Percentiles rank a stretch among this genome's conserved stretches.
Evolutionary conservation across 2,888 invertebrate genomes (phyloP).

Genomic region (Drosophila testacea): DNA sequence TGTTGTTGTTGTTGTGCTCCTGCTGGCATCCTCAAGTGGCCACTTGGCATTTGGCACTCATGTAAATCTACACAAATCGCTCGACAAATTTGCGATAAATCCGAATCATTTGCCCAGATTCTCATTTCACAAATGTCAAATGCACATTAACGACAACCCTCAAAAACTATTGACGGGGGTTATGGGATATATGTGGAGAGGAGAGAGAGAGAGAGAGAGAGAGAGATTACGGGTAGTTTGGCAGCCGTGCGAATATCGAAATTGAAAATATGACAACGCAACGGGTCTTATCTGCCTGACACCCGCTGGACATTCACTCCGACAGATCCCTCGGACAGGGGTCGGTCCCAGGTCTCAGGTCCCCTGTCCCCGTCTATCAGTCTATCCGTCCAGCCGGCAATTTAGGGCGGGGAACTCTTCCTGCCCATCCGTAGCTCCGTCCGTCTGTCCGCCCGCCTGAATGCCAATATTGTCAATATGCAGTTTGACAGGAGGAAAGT

Average conservation of each 20-base stretch:
- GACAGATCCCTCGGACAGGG: slow-evolving; percentile 11
- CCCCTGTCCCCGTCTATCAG: background rate
- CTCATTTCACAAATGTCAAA: slow-evolving; percentile 79
- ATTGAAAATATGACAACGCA: slow-evolving; percentile 77
- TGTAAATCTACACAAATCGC: slow-evolving; percentile 78
- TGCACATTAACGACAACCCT: slow-evolving; percentile 74
- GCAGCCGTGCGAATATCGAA: slow-evolving; percentile 66
- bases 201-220: background rate
- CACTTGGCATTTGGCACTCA: slow-evolving; percentile 79
- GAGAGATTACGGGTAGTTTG: slow-evolving; percentile 37
- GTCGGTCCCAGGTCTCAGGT: background rate
- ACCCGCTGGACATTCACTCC: slow-evolving; percentile 12
- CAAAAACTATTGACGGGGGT: slow-evolving; percentile 63
- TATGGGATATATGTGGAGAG: slow-evolving; percentile 9
- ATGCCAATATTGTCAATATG: slow-evolving; percentile 67
- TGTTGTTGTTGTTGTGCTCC: slow-evolving; percentile 14
- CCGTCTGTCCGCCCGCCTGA: slow-evolving; percentile 27
- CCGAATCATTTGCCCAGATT: slow-evolving; percentile 79
- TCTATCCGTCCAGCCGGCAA: slow-evolving; percentile 5
- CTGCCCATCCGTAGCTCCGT: slow-evolving; percentile 19
- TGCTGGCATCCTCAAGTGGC: slow-evolving; percentile 69
- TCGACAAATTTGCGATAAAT: slow-evolving; percentile 78
- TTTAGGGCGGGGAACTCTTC: slow-evolving; percentile 26
- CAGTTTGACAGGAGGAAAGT: slow-evolving; percentile 66
- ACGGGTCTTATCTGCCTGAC: slow-evolving; percentile 26